Base-by-base conservation (phyloP, 2,113 vertebrate species). In the Paedocypris sp. region DNA sequence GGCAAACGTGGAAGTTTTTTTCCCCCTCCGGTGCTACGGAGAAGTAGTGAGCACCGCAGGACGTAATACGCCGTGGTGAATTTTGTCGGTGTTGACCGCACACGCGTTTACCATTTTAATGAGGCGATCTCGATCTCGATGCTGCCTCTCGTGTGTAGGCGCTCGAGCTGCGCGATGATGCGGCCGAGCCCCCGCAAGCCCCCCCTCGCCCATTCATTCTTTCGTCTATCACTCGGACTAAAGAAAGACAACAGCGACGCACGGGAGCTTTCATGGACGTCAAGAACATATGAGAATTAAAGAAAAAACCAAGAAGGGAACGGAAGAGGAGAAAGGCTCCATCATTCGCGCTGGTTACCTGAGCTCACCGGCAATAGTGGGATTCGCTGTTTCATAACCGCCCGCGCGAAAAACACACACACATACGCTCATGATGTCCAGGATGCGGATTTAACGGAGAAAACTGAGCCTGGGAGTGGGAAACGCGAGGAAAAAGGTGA, bases 131-230 rank as follows among this genome's bases (percentile, higher is more conserved):
- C 31, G 2, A 22, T 12, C 39, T 9, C 19, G 20, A 19, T 16
- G 28, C 39, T 51, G 31, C 19, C 10, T 25, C 16, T 22, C 26
- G 48, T 35, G 51, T 36, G 49, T 46, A 45, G 41, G 62, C 62
- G 51, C 39, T n/a, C 60, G 11, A 19, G 26, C 59, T 25, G 16
- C 48, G 15, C 4, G 36, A 53, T n/a, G 36, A 39, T 43, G 26
- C 53, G 11, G 42, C 13, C 13, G 38, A 22, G 25, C 9, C 26
- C 33, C 10, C 19, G 2, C 35, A 4, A 9, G n/a, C 8, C n/a
- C 46, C 28, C 15, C 28, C 16, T 6, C 49, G 42, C 35, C 23
- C 68, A 69, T 64, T 69, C 66, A 66, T 62, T 66, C 68, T 66
- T 60, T 62, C 45, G 47, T 66, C 62, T 26, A 28, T 60, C 28